phyloP scores from a whole-genome alignment of 2,888 invertebrate genomes.

The Colletes collaris region DNA sequence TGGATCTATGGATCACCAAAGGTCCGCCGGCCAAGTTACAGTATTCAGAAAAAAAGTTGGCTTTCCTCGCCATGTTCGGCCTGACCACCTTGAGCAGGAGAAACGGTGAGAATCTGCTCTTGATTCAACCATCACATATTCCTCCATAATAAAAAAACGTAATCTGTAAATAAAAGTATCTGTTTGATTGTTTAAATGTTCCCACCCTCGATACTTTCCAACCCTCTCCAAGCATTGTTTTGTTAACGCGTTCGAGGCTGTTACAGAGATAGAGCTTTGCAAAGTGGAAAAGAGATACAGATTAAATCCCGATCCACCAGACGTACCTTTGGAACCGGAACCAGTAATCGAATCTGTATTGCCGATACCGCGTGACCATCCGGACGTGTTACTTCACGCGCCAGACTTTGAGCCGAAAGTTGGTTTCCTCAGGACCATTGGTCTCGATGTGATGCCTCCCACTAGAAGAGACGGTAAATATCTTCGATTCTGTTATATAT shows the following conservation, averaged over 20 bases:
- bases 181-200: no score
- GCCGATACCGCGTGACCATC: conserved; percentile 84
- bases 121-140: no score
- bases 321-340: conserved; percentile 80
- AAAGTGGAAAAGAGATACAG: conserved; percentile 85
- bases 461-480: conserved; percentile 86
- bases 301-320: conserved; percentile 84
- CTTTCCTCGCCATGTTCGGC: conserved; percentile 87
- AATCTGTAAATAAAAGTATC: no score
- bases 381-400: conserved; percentile 83
- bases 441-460: conserved; percentile 85
- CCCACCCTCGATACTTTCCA: no score
- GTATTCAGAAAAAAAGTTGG: conserved; percentile 84
- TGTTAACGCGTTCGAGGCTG: neutral
- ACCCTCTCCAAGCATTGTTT: no score
- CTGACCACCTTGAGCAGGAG: conserved; percentile 86
- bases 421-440: conserved; percentile 86
- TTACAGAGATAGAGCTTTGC: conserved; percentile 85
- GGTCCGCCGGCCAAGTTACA: conserved; percentile 84
- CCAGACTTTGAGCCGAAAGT: conserved; percentile 85
- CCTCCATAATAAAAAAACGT: no score
- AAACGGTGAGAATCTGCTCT: conserved; percentile 84
- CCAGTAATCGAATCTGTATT: conserved; percentile 81
- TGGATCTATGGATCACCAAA: conserved; percentile 85
- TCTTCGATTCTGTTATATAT: neutral